A percentile compares a stretch with the other conserved stretches of the same genome.
phyloP scores from a whole-genome alignment of 1,140 invertebrate genomes.

The Dryas iulia region DNA sequence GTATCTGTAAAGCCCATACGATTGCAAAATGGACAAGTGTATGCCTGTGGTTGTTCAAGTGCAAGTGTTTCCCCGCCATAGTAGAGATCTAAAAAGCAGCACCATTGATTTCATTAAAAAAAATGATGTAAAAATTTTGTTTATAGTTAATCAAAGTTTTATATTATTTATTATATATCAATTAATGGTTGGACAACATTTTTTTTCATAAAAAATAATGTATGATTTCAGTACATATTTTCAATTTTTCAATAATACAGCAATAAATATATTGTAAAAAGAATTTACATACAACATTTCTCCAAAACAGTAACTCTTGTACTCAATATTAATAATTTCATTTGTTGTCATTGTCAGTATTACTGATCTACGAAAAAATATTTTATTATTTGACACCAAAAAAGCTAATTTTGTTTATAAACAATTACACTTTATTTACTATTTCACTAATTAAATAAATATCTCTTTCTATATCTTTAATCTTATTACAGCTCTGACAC shows the following conservation, averaged over 20 bases:
- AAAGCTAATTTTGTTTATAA: background rate
- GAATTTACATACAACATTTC: no score
- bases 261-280: no score
- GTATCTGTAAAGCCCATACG: conserved; percentile 97
- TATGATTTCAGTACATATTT: no score
- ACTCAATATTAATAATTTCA: no score
- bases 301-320: no score
- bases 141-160: background rate
- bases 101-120: background rate
- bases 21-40: conserved; percentile 98
- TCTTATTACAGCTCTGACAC: conserved; percentile 13
- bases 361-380: no score
- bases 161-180: no score
- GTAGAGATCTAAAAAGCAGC: conserved; percentile 88
- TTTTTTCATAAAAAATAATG: no score
- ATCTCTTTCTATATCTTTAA: background rate
- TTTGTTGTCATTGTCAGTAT: no score
- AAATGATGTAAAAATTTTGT: no score
- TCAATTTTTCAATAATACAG: no score
- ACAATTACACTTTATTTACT: background rate
- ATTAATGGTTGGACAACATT: no score
- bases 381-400: background rate
- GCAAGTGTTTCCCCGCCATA: conserved; percentile 95
- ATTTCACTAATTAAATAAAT: background rate
- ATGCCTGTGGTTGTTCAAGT: conserved; percentile 95